Evolutionary conservation across 2,888 invertebrate genomes (phyloP).

Genomic region (Sclerodermus sp.): DNA sequence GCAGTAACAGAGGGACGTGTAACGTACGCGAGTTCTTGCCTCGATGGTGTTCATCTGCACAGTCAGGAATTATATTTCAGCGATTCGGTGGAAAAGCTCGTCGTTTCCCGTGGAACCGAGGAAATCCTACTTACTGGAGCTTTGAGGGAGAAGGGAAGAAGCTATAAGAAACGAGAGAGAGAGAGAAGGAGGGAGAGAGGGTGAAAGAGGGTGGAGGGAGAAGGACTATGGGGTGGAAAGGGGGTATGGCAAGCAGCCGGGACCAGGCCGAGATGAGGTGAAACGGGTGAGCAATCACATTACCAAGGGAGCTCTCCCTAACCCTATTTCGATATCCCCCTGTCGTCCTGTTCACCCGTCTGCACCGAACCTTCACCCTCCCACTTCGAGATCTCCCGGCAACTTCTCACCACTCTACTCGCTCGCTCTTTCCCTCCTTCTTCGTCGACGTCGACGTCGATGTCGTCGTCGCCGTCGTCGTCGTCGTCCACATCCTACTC

Average conservation of each 20-base stretch:
- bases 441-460: background rate
- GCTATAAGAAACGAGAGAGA: background rate
- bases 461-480: too few relatives aligned
- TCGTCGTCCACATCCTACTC: too few relatives aligned
- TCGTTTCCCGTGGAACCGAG: conserved; percentile 29
- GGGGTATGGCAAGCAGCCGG: conserved; percentile 28
- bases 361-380: conserved; percentile 1
- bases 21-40: too few relatives aligned
- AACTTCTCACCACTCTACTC: conserved; percentile 1
- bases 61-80: background rate
- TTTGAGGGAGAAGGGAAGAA: background rate
- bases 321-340: conserved; percentile 43
- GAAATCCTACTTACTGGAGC: conserved; percentile 29
- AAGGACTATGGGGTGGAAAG: conserved; percentile 24
- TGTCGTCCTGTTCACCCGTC: conserved; percentile 4
- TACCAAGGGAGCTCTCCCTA: conserved; percentile 39
- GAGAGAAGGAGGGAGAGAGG: conserved; percentile 9
- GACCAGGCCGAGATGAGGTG: conserved; percentile 30
- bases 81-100: too few relatives aligned
- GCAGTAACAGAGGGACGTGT: background rate
- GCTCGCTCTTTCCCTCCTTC: background rate
- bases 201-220: conserved; percentile 27
- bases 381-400: conserved; percentile 12
- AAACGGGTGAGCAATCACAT: conserved; percentile 48
- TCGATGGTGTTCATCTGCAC: conserved; percentile 8